Evolutionary conservation across 2,113 vertebrate species (phyloP), one percentile per base, ranked within the genome.

Genomic region (Cnemophilus loriae): DNA sequence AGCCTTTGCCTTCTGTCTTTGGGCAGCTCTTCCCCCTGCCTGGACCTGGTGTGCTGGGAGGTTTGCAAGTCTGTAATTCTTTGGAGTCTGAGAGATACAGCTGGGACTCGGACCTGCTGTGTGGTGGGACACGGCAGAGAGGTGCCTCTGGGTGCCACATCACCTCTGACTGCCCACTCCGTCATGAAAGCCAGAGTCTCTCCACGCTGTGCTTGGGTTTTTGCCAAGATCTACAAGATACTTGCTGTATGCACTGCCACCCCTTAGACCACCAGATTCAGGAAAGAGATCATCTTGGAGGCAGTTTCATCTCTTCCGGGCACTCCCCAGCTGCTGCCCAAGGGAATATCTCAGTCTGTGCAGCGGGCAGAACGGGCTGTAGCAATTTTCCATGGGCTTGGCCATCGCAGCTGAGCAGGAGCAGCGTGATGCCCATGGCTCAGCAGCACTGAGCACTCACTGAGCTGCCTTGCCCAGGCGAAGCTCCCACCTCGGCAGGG

Each of bases 51-150:
- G 52, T 90, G 46, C 52, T 61, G 49, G 13, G 23, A 44, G 13
- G n/a, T 87, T 50, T 82, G 53, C 56, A 56, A 16, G 24, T 49
- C 64, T 18, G 24, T 30, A 2, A 11, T 18, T 12, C 46, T 63
- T 59, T n/a, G 9, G 82, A 53, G 41, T 16, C 33, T 37, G 44
- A 56, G 49, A 46, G 60, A 15, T 39, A 8, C 14, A 42, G 33
- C 69, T 52, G 73, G 13, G n/a, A 56, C 16, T 70, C 46, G 27
- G 42, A 37, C 11, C 52, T 44, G 57, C 57, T 65, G 53, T 37
- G 21, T 6, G 39, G 16, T 9, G 42, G 64, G 69, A 39, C 14
- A 7, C 0, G 0, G 65, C 0, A 0, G 52, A 82, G 59, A 73
- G 52, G 2, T 12, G 14, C 8, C 2, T 55, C 27, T 52, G 21